Conservation (phyloP, 2,797 vertebrate species). For the Hoplostethus atlanticus region DNA sequence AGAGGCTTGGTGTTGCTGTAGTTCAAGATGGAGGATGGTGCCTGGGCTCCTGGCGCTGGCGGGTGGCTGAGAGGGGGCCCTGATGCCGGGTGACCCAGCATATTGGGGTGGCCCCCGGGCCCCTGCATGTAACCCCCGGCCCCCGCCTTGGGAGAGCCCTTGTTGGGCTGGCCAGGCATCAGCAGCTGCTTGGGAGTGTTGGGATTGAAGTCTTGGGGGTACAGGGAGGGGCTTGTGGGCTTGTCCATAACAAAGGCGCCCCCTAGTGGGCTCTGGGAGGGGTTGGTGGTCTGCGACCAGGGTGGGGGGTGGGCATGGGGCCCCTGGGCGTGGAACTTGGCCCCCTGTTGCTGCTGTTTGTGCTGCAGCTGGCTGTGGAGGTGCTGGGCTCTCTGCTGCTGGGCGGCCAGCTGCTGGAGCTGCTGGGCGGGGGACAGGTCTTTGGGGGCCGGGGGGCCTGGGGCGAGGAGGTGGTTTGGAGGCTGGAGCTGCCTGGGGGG, state of each 20-base stretch:
- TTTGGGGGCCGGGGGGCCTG: conserved; percentile 85
- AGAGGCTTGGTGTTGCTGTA: conserved; percentile 97
- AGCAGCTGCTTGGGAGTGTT: conserved; percentile 89
- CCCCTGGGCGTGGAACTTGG: conserved; percentile 67
- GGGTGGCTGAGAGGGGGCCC: conserved; percentile 83
- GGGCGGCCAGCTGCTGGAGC: conserved; percentile 94
- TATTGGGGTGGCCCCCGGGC: conserved; percentile 80
- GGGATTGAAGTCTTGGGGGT: conserved; percentile 91
- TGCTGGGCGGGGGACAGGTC: conserved; percentile 97
- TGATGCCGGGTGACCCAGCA: conserved; percentile 85
- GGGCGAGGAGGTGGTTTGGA: conserved; percentile 83
- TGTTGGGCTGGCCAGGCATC: conserved; percentile 86
- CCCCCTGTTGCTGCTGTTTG: conserved; percentile 68
- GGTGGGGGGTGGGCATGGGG: conserved; percentile 84
- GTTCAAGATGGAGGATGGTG: conserved; percentile 82
- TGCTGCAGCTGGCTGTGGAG: conserved; percentile 88
- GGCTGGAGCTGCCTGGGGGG: conserved; percentile 84
- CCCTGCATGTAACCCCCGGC: conserved; percentile 85
- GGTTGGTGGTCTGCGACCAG: conserved; percentile 87
- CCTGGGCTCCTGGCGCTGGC: conserved; percentile 79
- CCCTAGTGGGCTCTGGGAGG: conserved; percentile 89
- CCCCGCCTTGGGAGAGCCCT: conserved; percentile 89
- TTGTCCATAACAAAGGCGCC: conserved; percentile 91
- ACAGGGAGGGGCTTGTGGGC: conserved; percentile 90
- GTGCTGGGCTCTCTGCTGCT: conserved; percentile 93